A percentile compares a stretch with the other conserved stretches of the same genome.
These are phyloP conservation scores for Epizoanthus rinbou DNA, from an alignment of 92 coral and sea anemone species.

Conservation along the genomic window DNA sequence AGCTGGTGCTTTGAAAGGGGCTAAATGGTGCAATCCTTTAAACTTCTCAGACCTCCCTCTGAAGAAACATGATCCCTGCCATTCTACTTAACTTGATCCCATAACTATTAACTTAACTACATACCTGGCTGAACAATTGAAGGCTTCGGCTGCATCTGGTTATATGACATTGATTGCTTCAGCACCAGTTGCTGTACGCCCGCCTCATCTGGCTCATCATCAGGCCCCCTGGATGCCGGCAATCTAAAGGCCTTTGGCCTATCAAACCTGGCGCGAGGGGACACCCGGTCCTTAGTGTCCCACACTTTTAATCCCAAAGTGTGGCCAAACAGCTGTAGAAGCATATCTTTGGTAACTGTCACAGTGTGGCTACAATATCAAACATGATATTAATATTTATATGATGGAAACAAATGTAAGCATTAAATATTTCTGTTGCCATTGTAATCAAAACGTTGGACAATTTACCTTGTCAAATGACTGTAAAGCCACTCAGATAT, in stretches of 20 bases:
- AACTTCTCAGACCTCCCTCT: no score
- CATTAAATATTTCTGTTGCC: background rate
- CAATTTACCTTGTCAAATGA: no score
- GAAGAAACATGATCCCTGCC: no score
- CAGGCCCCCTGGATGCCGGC: conserved; percentile 75
- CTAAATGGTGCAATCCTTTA: no score
- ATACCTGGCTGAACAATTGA: conserved; percentile 45
- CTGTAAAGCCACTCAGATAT: no score
- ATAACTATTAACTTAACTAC: no score
- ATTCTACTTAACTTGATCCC: no score
- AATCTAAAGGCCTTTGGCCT: conserved; percentile 94
- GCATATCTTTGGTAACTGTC: conserved; percentile 74
- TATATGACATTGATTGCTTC: conserved; percentile 72
- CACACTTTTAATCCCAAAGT: conserved; percentile 82
- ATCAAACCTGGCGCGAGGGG: conserved; percentile 97
- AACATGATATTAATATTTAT: no score
- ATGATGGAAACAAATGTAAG: background rate
- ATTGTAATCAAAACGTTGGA: no score
- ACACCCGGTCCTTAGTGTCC: conserved; percentile 97
- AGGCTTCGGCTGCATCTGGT: conserved; percentile 77
- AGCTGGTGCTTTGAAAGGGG: no score
- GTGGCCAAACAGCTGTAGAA: conserved; percentile 79
- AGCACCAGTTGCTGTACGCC: conserved; percentile 78
- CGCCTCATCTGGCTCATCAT: conserved; percentile 60
- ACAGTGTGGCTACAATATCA: conserved; percentile 64